A percentile compares a stretch with the other conserved stretches of the same genome.
phyloP scores from a whole-genome alignment of 2,113 vertebrate species.

The Calyptommatus sinebrachiatus region DNA sequence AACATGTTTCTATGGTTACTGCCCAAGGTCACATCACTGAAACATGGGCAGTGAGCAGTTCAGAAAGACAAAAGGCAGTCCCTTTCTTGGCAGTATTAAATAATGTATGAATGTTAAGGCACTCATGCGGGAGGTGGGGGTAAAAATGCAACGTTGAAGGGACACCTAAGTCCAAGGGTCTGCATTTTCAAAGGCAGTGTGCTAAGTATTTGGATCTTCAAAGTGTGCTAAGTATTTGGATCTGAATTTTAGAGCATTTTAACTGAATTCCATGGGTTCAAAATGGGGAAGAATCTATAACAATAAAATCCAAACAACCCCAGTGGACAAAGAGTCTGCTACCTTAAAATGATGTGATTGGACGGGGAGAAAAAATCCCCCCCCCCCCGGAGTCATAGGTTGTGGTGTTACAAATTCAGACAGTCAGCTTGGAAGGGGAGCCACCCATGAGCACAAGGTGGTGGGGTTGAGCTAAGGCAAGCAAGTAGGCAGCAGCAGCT shows the following conservation, averaged over 20 bases:
- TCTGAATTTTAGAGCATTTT: slow-evolving; percentile 34
- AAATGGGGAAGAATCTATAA: slow-evolving; percentile 20
- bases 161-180: slow-evolving; percentile 36
- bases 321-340: too few species aligned
- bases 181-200: slow-evolving; percentile 51
- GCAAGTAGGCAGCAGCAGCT: too few species aligned
- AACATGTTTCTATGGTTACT: slow-evolving; percentile 82
- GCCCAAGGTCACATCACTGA: slow-evolving; percentile 70
- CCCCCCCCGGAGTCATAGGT: too few species aligned
- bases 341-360: too few species aligned
- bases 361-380: too few species aligned
- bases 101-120: slow-evolving; percentile 66
- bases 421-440: too few species aligned
- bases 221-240: slow-evolving; percentile 35
- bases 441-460: too few species aligned
- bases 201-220: slow-evolving; percentile 22
- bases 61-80: slow-evolving; percentile 69
- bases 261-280: slow-evolving; percentile 44
- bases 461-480: too few species aligned
- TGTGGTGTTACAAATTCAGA: too few species aligned
- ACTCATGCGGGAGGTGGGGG: slow-evolving; percentile 23
- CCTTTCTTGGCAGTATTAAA: slow-evolving; percentile 55
- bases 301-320: too few species aligned
- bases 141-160: slow-evolving; percentile 1
- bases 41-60: slow-evolving; percentile 53